Base-by-base conservation (phyloP, 64 coral and sea anemone genomes). In the Cladopsammia gracilis region DNA sequence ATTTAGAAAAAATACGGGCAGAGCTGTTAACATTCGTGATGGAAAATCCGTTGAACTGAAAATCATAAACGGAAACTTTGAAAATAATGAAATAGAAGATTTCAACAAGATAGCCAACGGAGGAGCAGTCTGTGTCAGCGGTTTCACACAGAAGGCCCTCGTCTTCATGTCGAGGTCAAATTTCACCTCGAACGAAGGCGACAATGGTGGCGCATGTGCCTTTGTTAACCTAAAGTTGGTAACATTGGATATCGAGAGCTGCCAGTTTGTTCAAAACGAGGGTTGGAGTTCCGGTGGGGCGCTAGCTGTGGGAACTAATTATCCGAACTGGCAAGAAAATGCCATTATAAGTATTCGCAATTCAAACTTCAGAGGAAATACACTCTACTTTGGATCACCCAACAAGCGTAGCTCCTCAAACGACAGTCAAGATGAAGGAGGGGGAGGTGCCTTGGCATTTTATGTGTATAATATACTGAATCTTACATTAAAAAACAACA, bases 161-260 rank as follows among this genome's bases (percentile, higher is more conserved):
- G 80, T 51, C n/a, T 84, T 64, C 34, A 22, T 84, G 62, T 50
- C 62, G 43, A 45, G 80, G 18, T 84, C 80, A 84, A 67, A 68
- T 19, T 84, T 84, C 42, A 65, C 4, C 7, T 84, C 80, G 16
- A 84, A 84, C 62, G 24, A 1, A 12, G 80, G 43, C 5, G 18
- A 14, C 19, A 68, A 67, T 13, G 80, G 80, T 11, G 80, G 80
- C 42, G 80, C 80, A 68, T 84, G 60, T 16, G 61, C 80, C 10
- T 47, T 84, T 42, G 8, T 49, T 13, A 19, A 84, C 62, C 20
- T 84, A 13, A 4, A 13, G 20, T 67, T 20, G 4, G 43, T 84
- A 18, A 66, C 18, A 12, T 10, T 84, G 61, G 61, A 84, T 84
- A 68, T 84, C 19, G 80, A 84, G 19, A 64, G 46, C 45, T 67